Evolutionary conservation across 1,140 invertebrate species (phyloP).

Genomic region (Amphibalanus amphitrite): DNA sequence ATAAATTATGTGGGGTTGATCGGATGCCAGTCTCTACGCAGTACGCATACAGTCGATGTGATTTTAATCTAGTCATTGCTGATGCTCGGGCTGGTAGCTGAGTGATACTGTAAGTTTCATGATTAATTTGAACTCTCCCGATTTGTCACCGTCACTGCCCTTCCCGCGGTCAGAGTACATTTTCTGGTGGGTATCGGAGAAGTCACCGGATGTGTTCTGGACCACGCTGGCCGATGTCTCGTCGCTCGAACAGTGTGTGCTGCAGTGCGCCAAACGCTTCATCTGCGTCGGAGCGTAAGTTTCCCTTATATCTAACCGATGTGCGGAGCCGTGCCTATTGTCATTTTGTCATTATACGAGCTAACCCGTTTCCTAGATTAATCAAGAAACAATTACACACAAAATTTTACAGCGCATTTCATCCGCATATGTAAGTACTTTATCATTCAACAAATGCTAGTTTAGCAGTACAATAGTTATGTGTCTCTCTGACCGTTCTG

Average conservation of each 20-base stretch:
- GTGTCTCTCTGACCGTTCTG: too few species aligned
- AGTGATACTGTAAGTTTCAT: too few species aligned
- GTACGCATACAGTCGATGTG: too few species aligned
- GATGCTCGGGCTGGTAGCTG: too few species aligned
- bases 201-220: background rate
- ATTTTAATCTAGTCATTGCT: too few species aligned
- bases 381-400: background rate
- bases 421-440: background rate
- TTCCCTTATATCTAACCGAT: too few species aligned
- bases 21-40: too few species aligned
- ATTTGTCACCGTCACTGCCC: too few species aligned
- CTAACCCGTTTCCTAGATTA: background rate
- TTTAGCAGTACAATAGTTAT: too few species aligned
- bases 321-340: background rate
- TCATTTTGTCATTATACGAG: background rate
- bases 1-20: too few species aligned
- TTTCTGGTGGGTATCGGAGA: background rate
- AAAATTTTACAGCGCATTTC: background rate
- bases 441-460: background rate
- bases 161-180: background rate
- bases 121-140: too few species aligned
- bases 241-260: background rate
- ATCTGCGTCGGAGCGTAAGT: slow-evolving; percentile 1
- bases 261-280: background rate
- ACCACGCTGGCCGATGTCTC: background rate